These are phyloP conservation scores for Ectropis grisescens DNA, from an alignment of 1,140 invertebrate genomes.

Conservation along the genomic window DNA sequence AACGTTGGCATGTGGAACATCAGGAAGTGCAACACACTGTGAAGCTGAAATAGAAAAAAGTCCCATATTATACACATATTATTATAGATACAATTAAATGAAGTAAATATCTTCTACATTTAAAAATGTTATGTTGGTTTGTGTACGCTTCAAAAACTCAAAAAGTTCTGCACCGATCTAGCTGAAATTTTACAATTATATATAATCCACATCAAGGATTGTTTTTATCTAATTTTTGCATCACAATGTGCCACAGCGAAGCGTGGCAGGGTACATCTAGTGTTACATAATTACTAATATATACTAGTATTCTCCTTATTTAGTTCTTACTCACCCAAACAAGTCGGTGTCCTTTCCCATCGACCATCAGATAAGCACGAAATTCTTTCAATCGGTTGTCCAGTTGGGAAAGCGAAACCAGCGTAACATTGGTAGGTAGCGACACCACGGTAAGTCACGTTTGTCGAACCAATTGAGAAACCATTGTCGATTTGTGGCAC, in stretches of 20 bases:
- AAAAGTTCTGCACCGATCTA: too few relatives aligned
- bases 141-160: too few relatives aligned
- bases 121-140: too few relatives aligned
- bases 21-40: conserved; percentile 90
- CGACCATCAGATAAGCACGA: conserved; percentile 89
- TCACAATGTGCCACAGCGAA: too few relatives aligned
- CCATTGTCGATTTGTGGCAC: conserved; percentile 98
- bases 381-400: conserved; percentile 89
- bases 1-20: conserved; percentile 89
- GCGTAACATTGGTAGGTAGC: conserved; percentile 97
- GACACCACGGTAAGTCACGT: conserved; percentile 93
- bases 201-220: too few relatives aligned
- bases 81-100: conserved; percentile 3
- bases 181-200: too few relatives aligned
- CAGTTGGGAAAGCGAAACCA: conserved; percentile 93
- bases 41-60: conserved; percentile 76
- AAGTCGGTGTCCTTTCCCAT: conserved; percentile 93
- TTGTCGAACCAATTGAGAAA: conserved; percentile 94
- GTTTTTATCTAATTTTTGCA: too few relatives aligned
- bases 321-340: conserved; percentile 80
- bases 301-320: too few relatives aligned
- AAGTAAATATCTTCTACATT: too few relatives aligned
- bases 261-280: too few relatives aligned
- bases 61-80: conserved; percentile 1
- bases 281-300: too few relatives aligned